phyloP scores from a whole-genome alignment of 1,140 invertebrate genomes.

The Drosophila eugracilis region DNA sequence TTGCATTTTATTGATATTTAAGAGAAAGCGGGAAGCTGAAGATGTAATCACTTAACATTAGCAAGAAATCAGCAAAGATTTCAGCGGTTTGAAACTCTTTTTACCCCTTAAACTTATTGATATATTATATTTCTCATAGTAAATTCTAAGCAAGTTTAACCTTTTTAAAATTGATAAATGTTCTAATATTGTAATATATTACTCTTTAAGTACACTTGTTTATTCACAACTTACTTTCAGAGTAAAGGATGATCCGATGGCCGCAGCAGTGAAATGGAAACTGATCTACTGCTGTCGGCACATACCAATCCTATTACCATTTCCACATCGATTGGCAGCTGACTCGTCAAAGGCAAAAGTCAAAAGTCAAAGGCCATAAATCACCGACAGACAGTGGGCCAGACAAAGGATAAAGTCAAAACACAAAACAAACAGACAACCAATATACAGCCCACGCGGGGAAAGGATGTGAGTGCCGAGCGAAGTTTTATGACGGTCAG shows the following conservation, averaged over 20 bases:
- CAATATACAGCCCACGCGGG: conserved; percentile 19
- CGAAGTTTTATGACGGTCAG: conserved; percentile 72
- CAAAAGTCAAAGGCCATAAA: conserved; percentile 62
- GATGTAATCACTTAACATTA: too few species aligned
- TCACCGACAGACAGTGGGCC: conserved; percentile 43
- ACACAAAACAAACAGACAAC: conserved; percentile 67
- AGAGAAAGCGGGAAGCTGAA: too few species aligned
- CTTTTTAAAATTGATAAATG: too few species aligned
- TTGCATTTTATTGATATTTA: too few species aligned
- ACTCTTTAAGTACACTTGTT: too few species aligned
- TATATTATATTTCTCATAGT: too few species aligned
- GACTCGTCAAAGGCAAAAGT: conserved; percentile 55
- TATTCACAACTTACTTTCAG: neutral
- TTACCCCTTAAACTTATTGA: too few species aligned
- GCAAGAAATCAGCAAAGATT: too few species aligned
- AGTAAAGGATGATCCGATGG: conserved; percentile 36
- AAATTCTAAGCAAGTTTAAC: too few species aligned
- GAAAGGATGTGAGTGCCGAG: conserved; percentile 44
- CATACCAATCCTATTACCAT: conserved; percentile 29
- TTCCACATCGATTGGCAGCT: conserved; percentile 24
- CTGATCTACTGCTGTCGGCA: conserved; percentile 34
- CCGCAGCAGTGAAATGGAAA: conserved; percentile 57
- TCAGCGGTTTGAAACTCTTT: too few species aligned
- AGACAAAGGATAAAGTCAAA: conserved; percentile 71
- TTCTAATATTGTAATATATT: too few species aligned